A percentile compares a stretch with the other conserved stretches of the same genome.
phyloP scores from a whole-genome alignment of 2,113 vertebrate genomes.

The Pangasianodon gigas region DNA sequence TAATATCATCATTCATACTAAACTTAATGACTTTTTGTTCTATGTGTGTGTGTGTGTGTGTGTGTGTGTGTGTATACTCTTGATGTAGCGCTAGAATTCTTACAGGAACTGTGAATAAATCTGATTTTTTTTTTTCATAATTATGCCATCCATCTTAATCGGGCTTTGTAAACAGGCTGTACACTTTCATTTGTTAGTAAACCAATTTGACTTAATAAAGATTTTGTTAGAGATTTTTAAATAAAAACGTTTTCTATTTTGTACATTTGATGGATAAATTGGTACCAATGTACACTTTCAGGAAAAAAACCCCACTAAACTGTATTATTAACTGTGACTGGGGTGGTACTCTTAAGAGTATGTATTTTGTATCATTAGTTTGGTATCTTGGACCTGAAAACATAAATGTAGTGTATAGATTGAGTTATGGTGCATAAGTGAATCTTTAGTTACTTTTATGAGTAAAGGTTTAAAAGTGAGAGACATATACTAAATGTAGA shows the following conservation, averaged over 20 bases:
- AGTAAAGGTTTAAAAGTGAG: background rate
- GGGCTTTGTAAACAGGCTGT: background rate
- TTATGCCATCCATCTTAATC: background rate
- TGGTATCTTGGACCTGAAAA: background rate
- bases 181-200: background rate
- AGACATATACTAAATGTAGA: background rate
- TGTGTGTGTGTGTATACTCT: background rate
- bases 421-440: background rate
- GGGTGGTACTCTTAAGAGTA: background rate
- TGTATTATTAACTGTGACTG: background rate
- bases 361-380: background rate
- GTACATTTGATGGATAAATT: background rate
- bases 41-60: background rate
- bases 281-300: background rate
- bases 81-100: background rate
- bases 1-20: background rate
- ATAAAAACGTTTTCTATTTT: background rate
- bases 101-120: background rate
- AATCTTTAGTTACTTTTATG: background rate
- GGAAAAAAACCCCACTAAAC: background rate
- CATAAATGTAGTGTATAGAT: background rate
- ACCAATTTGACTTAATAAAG: background rate
- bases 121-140: background rate
- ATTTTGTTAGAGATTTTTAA: background rate
- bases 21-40: background rate